Evolutionary conservation across 2,113 vertebrate genomes (phyloP).

Genomic region (Phalacrocorax aristotelis): DNA sequence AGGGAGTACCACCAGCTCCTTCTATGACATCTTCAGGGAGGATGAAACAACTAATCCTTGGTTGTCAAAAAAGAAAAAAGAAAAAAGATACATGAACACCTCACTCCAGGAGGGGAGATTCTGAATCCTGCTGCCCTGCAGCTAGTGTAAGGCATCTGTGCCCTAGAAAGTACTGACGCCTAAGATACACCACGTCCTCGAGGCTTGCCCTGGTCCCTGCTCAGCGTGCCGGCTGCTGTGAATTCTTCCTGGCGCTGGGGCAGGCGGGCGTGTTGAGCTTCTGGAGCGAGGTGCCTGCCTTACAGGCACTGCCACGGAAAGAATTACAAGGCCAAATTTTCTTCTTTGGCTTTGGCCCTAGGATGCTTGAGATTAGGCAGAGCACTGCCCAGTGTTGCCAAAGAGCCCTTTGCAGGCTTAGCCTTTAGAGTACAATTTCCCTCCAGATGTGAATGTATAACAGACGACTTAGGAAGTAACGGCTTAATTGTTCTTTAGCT

Average conservation of each 20-base stretch:
- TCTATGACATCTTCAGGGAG: neutral
- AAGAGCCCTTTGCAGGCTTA: neutral
- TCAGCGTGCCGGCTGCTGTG: neutral
- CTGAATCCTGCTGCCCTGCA: neutral
- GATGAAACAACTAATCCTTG: neutral
- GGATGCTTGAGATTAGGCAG: conserved; percentile 16
- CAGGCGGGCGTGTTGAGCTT: accelerated
- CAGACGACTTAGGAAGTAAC: neutral
- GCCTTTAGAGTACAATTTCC: neutral
- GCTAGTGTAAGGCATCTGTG: neutral
- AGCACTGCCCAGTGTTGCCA: neutral
- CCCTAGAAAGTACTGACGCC: neutral
- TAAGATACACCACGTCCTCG: neutral
- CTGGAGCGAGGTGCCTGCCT: neutral
- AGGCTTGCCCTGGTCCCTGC: neutral
- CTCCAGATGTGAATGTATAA: conserved; percentile 12
- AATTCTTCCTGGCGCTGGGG: neutral
- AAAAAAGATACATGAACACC: neutral
- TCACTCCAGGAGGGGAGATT: neutral
- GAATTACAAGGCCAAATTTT: neutral
- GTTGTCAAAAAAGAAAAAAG: neutral
- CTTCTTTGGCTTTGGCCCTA: neutral
- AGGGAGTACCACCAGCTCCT: neutral
- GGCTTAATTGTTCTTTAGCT: conserved; percentile 26
- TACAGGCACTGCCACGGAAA: neutral